Evolutionary conservation across 2,113 vertebrate species (phyloP).

Genomic region (Nasalis larvatus): DNA sequence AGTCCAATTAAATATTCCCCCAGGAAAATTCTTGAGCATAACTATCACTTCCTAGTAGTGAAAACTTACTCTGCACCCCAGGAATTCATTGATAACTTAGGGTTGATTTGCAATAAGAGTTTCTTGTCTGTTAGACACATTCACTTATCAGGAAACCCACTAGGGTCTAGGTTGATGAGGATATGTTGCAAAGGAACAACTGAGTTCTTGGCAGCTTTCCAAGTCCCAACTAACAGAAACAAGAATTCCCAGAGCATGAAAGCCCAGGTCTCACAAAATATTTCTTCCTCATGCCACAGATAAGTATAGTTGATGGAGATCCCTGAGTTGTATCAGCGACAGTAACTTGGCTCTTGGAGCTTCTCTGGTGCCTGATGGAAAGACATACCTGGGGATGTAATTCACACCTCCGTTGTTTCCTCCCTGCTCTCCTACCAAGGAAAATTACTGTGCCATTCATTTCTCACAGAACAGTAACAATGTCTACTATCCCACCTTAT

Average conservation of each 20-base stretch:
- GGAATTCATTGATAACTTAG: constrained; percentile 10
- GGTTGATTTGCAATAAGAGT: neutral
- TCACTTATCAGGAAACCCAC: neutral
- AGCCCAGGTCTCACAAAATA: constrained; percentile 36
- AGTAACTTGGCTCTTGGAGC: constrained; percentile 37
- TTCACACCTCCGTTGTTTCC: constrained; percentile 51
- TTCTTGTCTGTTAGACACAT: neutral
- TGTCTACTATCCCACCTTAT: constrained; percentile 44
- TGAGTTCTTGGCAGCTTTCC: constrained; percentile 36
- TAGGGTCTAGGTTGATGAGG: neutral
- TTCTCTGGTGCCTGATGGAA: constrained; percentile 52
- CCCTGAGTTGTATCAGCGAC: constrained; percentile 2
- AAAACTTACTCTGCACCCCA: neutral
- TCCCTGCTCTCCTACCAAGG: constrained; percentile 68
- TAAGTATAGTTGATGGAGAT: constrained; percentile 55
- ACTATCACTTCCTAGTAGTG: neutral
- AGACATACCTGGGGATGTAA: constrained; percentile 31
- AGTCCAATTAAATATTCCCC: neutral
- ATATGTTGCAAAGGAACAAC: constrained; percentile 4
- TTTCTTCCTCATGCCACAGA: constrained; percentile 53
- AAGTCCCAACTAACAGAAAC: neutral
- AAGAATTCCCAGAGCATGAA: constrained; percentile 32
- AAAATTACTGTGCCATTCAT: constrained; percentile 72
- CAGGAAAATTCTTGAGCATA: neutral
- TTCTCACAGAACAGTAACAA: constrained; percentile 71